Percentiles rank a stretch among this genome's conserved stretches.
Conservation (phyloP, 2,113 vertebrate species). For the Thamnophis sirtalis region DNA sequence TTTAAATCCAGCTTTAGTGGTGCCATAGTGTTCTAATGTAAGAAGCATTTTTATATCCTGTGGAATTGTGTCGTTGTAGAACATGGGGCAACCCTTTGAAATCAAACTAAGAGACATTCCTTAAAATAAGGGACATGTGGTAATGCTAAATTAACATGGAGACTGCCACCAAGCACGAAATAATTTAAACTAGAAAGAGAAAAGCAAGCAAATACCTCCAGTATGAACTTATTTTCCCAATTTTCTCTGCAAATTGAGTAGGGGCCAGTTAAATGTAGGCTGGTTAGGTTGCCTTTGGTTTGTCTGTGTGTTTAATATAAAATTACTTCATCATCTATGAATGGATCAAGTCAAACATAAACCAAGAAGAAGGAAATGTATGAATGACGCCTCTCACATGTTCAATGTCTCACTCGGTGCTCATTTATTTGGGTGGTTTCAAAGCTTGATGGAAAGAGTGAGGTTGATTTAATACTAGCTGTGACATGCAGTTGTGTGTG, state of each 20-base stretch:
- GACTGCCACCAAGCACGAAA: neutral
- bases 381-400: slow-evolving; percentile 65
- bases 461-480: slow-evolving; percentile 39
- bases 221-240: slow-evolving; percentile 38
- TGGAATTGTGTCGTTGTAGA: neutral
- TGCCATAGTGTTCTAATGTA: neutral
- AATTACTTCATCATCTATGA: slow-evolving; percentile 60
- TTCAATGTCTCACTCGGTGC: slow-evolving; percentile 51
- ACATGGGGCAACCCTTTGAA: neutral
- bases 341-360: slow-evolving; percentile 59
- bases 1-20: neutral
- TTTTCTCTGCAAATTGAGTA: slow-evolving; percentile 28
- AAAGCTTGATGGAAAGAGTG: slow-evolving; percentile 59
- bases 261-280: slow-evolving; percentile 46
- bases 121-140: neutral
- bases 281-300: slow-evolving; percentile 31
- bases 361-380: slow-evolving; percentile 55
- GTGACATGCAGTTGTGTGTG: slow-evolving; percentile 18
- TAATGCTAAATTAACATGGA: neutral
- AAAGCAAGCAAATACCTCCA: slow-evolving; percentile 37
- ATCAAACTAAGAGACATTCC: neutral
- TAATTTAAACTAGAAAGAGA: neutral
- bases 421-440: slow-evolving; percentile 66
- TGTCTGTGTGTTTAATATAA: slow-evolving; percentile 50
- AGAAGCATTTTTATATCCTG: neutral